Evolutionary conservation across 2,888 invertebrate species (phyloP).

Genomic region (Deroplatys truncata): DNA sequence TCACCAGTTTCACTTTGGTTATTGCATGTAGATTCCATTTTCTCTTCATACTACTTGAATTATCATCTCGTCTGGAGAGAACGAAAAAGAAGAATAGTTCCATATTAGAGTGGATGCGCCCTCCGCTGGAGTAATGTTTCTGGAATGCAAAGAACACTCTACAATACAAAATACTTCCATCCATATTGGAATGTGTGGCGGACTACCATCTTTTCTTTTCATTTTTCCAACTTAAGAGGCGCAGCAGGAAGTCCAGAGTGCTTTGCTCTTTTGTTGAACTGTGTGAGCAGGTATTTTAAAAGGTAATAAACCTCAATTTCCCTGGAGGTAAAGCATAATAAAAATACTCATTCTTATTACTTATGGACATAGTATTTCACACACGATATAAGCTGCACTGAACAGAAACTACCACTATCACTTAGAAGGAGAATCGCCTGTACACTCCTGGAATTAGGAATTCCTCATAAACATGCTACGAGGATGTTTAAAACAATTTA

Average conservation of each 20-base stretch:
- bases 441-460: not conserved
- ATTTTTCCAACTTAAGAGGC: not conserved
- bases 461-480: too few relatives aligned
- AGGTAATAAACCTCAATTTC: conserved; percentile 15
- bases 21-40: not conserved
- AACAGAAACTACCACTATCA: not conserved
- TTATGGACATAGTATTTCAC: not conserved
- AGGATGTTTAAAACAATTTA: too few relatives aligned
- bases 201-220: not conserved
- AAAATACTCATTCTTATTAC: not conserved
- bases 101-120: not conserved
- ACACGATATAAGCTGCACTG: not conserved
- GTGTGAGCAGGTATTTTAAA: conserved; percentile 4
- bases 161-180: not conserved
- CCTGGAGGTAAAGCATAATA: not conserved
- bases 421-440: not conserved
- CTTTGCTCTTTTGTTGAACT: conserved; percentile 1
- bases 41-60: not conserved
- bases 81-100: not conserved
- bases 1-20: not conserved
- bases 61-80: not conserved
- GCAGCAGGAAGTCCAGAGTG: not conserved
- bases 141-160: not conserved
- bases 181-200: not conserved
- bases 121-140: not conserved